Base-by-base conservation (phyloP, 2,888 invertebrate species). In the Seira musarum region DNA sequence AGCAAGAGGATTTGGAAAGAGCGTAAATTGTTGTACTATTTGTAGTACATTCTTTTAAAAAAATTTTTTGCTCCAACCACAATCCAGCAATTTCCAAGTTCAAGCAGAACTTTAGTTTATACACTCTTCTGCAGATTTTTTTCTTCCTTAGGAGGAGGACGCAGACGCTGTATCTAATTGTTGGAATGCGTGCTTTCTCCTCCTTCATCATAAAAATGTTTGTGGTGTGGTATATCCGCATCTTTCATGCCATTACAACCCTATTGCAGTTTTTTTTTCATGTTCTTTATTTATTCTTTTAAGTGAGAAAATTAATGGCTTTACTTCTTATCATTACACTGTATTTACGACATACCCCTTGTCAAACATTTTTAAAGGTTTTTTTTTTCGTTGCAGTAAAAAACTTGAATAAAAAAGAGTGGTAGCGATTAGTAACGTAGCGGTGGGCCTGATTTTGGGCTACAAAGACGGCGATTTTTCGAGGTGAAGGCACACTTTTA, bases 201-300 rank as follows among this genome's bases (percentile, higher is more conserved):
- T 24, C 21, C 25, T 71, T 63, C 61, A 71, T 71, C 71, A 71
- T 71, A 15, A 40, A 30, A 71, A 30, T 30, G 17, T 10, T 15
- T 57, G 57, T 57, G 57, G 17, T 57, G 17, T 57, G 57, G 17
- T 66, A 74, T 30, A 66, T 66, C 53, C 24, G 22, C 65, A n/a
- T 17, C 65, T 25, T 24, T 35, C 40, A 2, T 49, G n/a, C 57
- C 19, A 22, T 57, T 57, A 21, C 49, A 46, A 10, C 17, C 68
- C 22, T 22, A 19, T 40, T 15, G 8, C 19, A 40, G 5, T n/a
- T 17, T 67, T 40, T 40, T 19, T 67, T 30, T 15, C 24, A 60
- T 15, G 24, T 66, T 66, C 64, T 71, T 66, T 63, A 49, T 71
- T 71, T 57, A 68, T 46, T 61, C 35, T 74, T 60, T 35, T 57